phyloP scores from a whole-genome alignment of 2,113 vertebrate species.

The Antennarius striatus region DNA sequence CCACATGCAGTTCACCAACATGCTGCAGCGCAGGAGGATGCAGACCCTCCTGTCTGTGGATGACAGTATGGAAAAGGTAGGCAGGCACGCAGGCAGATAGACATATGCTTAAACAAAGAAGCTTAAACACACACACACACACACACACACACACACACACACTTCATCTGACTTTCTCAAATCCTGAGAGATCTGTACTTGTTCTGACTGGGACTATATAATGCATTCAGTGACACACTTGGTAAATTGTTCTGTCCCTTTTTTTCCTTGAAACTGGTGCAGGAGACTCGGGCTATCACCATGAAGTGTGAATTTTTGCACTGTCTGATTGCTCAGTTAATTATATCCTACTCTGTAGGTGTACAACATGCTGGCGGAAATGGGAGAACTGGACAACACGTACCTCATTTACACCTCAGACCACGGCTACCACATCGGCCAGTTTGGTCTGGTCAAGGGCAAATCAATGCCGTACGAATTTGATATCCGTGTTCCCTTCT shows the following conservation, averaged over 20 bases:
- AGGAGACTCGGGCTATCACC: constrained; percentile 44
- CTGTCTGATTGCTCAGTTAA: constrained; percentile 21
- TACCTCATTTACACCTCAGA: constrained; percentile 96
- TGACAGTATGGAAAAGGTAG: constrained; percentile 92
- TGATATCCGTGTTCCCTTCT: constrained; percentile 96
- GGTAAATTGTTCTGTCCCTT: constrained; percentile 53
- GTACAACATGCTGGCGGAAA: constrained; percentile 90
- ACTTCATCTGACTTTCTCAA: constrained; percentile 35
- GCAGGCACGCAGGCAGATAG: constrained; percentile 13
- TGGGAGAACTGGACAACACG: constrained; percentile 92
- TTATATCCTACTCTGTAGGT: constrained; percentile 77
- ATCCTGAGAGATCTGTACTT: constrained; percentile 71
- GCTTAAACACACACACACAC: neutral
- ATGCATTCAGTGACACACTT: constrained; percentile 73
- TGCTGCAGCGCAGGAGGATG: constrained; percentile 93
- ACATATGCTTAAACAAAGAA: constrained; percentile 27
- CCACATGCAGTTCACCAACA: constrained; percentile 98
- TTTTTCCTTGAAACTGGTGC: constrained; percentile 56
- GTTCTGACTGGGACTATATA: constrained; percentile 58
- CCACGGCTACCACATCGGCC: constrained; percentile 97
- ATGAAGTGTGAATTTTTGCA: constrained; percentile 34
- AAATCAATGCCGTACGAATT: constrained; percentile 99
- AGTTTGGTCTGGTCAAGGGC: constrained; percentile 97
- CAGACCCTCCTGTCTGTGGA: constrained; percentile 96
- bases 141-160: constrained; percentile 26